Evolutionary conservation across 1,140 invertebrate species (phyloP).

Genomic region (Caligus rogercresseyi): DNA sequence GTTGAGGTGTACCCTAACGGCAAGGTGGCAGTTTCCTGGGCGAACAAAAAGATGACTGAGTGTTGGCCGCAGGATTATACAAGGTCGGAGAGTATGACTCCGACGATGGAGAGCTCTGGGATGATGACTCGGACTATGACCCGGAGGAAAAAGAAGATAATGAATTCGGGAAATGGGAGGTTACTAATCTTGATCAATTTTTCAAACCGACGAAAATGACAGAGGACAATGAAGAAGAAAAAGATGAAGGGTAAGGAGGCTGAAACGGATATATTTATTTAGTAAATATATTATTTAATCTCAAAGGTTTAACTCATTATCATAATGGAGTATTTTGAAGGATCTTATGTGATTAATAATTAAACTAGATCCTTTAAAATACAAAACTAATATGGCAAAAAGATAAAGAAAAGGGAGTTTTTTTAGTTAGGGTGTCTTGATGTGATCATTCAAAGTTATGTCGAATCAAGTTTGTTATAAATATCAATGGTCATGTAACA

Average conservation of each 20-base stretch:
- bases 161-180: constrained; percentile 23
- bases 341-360: too few relatives aligned
- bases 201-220: not conserved
- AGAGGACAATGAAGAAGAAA: constrained; percentile 9
- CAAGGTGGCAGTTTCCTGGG: constrained; percentile 38
- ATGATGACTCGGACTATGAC: constrained; percentile 40
- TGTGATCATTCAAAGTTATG: too few relatives aligned
- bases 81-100: constrained; percentile 55
- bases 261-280: constrained; percentile 15
- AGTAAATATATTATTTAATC: not conserved
- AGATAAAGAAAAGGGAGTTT: too few relatives aligned
- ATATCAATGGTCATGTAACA: too few relatives aligned
- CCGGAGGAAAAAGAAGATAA: constrained; percentile 34
- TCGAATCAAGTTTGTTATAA: too few relatives aligned
- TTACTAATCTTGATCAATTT: too few relatives aligned
- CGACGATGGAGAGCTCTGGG: constrained; percentile 56
- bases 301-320: not conserved
- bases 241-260: constrained; percentile 7
- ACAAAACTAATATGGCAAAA: too few relatives aligned
- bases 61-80: constrained; percentile 76
- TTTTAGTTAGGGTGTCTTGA: too few relatives aligned
- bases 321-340: too few relatives aligned
- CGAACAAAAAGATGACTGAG: constrained; percentile 57
- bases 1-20: not conserved
- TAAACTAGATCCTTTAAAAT: too few relatives aligned